A percentile compares a stretch with the other conserved stretches of the same genome.
phyloP scores from a whole-genome alignment of 2,797 vertebrate species.

The Anas capensis region DNA sequence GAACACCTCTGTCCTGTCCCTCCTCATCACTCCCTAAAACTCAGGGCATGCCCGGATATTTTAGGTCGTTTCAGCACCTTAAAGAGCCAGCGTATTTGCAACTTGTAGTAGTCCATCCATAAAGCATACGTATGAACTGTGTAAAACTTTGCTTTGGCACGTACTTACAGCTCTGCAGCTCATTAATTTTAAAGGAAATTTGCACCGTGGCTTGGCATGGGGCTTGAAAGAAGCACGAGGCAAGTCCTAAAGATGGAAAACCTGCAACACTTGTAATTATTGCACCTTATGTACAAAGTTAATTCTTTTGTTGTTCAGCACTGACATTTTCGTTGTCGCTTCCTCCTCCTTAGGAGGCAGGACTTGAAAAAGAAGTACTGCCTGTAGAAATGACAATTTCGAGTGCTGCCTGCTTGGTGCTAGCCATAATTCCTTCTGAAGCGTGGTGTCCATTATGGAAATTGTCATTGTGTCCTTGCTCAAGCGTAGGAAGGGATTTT shows the following conservation, averaged over 20 bases:
- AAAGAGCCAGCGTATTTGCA: neutral
- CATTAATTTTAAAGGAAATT: conserved; percentile 36
- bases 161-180: conserved; percentile 18
- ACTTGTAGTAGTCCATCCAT: neutral
- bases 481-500: conserved; percentile 13
- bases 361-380: neutral
- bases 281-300: neutral
- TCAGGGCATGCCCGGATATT: neutral
- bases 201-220: conserved; percentile 17
- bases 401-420: neutral
- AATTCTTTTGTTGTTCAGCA: neutral
- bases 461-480: neutral
- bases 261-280: neutral
- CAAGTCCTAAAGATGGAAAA: conserved; percentile 20
- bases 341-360: neutral
- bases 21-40: neutral
- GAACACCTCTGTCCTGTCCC: neutral
- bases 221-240: neutral
- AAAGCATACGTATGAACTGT: neutral
- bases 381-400: neutral
- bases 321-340: neutral
- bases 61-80: neutral
- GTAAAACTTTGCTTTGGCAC: neutral
- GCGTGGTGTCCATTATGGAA: neutral
- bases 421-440: neutral